Conservation (phyloP, 2,888 invertebrate genomes). For the Ormyrus nitidulus region DNA sequence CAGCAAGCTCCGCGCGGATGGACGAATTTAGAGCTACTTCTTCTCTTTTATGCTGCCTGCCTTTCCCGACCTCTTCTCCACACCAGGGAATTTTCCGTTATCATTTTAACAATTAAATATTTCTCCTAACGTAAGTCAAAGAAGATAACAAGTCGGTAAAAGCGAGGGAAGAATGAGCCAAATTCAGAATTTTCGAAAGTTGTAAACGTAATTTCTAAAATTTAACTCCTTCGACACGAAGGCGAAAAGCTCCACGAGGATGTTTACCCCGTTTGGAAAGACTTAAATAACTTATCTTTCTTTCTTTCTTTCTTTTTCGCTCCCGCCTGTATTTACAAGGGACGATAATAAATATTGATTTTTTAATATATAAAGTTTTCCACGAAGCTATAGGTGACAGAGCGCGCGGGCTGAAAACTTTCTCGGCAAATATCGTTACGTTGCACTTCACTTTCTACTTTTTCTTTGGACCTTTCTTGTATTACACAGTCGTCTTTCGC, state of each 20-base stretch:
- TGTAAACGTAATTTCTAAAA: conserved; percentile 4
- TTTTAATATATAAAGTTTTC: conserved; percentile 52
- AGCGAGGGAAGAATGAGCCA: too few species aligned
- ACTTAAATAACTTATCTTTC: conserved; percentile 13
- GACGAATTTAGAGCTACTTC: too few species aligned
- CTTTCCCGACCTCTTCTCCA: too few species aligned
- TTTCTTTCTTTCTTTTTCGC: background rate
- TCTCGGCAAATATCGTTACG: conserved; percentile 42
- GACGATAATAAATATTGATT: conserved; percentile 56
- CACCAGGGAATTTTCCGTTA: too few species aligned
- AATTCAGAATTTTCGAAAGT: too few species aligned
- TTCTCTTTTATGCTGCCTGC: too few species aligned
- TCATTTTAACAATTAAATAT: too few species aligned
- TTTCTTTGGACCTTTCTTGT: background rate
- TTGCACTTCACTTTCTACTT: conserved; percentile 9
- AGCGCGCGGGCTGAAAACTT: conserved; percentile 26
- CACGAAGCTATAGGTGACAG: conserved; percentile 2
- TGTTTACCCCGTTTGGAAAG: conserved; percentile 16
- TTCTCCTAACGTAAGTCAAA: too few species aligned
- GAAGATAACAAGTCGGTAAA: too few species aligned
- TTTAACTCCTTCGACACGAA: background rate
- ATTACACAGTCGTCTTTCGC: background rate
- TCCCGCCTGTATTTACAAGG: conserved; percentile 37
- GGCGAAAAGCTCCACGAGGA: background rate
- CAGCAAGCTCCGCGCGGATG: background rate